Conservation (phyloP, 2,888 invertebrate genomes). For the Drosophila melanosoma region DNA sequence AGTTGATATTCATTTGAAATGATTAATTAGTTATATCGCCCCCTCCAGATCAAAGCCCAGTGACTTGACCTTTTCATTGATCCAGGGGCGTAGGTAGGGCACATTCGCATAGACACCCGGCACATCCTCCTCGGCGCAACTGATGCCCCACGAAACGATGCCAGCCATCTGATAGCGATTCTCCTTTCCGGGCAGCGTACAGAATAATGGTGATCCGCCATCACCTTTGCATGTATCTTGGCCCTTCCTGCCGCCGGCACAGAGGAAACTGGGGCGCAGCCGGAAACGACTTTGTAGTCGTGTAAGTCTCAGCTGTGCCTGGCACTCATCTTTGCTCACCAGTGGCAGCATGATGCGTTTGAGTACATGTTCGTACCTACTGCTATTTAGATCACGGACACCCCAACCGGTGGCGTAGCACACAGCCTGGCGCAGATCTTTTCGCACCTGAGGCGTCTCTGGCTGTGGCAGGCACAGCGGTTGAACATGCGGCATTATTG, state of each 20-base stretch:
- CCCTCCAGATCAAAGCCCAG: constrained; percentile 39
- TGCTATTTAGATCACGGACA: constrained; percentile 77
- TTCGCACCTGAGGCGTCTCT: constrained; percentile 62
- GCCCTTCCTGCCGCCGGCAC: constrained; percentile 91
- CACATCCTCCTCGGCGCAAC: constrained; percentile 88
- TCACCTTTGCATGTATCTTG: constrained; percentile 86
- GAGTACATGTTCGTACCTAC: constrained; percentile 86
- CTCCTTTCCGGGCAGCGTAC: constrained; percentile 85
- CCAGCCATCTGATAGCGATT: constrained; percentile 73
- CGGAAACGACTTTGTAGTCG: constrained; percentile 88
- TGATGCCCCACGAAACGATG: constrained; percentile 89
- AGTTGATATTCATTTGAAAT: background rate
- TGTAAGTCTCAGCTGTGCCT: constrained; percentile 86
- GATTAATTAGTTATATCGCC: background rate
- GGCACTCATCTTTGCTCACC: constrained; percentile 86
- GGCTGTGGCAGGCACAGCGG: constrained; percentile 88
- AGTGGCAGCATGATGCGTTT: constrained; percentile 90
- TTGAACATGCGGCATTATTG: constrained; percentile 89
- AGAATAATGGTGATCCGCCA: constrained; percentile 91
- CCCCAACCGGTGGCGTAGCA: constrained; percentile 82
- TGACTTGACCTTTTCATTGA: constrained; percentile 85
- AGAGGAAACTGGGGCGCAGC: constrained; percentile 89
- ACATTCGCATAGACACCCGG: constrained; percentile 92
- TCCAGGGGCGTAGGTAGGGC: constrained; percentile 88
- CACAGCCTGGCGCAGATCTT: constrained; percentile 79